Evolutionary conservation across 2,797 vertebrate species (phyloP), one percentile per base, ranked within the genome.

Genomic region (Semaprochilodus insignis): DNA sequence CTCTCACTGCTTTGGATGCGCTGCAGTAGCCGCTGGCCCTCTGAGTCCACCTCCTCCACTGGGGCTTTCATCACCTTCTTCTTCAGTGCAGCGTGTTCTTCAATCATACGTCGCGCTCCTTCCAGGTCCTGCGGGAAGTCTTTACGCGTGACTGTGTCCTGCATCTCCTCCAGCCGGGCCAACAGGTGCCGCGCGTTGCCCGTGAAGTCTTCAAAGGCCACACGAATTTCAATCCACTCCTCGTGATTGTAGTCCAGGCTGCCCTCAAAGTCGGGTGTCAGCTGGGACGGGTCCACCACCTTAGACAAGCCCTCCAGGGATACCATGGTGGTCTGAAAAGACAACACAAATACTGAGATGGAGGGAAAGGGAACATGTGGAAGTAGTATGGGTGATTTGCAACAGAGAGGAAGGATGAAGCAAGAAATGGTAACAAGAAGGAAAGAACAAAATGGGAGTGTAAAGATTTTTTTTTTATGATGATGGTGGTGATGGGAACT

Each of bases 211-310:
- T 99, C 98, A 77, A 99, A 99, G 73, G 97, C 97, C 89, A 99
- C 96, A 36, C 97, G 95, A 90, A 99, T 97, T 93, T 99, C 97
- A 73, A 99, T 99, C 98, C 98, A 99, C 83, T 99, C 98, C 73
- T 99, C 98, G 0, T 99, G 98, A 94, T 99, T 99, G 92, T 99
- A 99, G 73, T 98, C 98, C 93, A 99, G 94, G 91, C 97, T 98
- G 91, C 98, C 98, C 55, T 99, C 98, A 25, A 99, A 99, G 93
- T 99, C 98, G 0, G 97, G 91, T 0, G 98, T 99, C 85, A 99
- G 95, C 92, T 99, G 98, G 89, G 98, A 99, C 82, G 98, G 97
- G 93, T 99, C 98, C 85, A 99, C 98, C 78, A 99, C 97, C 93
- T 99, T 99, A 85, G 98, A 97, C 89, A 99, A 96, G 92, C 98